Conservation (phyloP, 2,797 vertebrate species). For the Ciconia nigra region DNA sequence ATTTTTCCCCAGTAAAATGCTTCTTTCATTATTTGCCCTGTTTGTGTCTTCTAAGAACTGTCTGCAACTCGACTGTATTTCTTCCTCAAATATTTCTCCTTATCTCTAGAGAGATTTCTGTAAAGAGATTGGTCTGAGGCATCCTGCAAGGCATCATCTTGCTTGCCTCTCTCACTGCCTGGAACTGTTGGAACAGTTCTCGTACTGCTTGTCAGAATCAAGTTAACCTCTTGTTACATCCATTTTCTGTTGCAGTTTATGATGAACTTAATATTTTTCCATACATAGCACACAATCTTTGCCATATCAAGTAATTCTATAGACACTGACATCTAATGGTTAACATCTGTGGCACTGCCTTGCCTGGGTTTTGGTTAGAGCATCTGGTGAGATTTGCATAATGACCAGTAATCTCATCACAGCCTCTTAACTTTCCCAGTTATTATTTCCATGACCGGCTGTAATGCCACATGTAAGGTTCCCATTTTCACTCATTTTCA, state of each 20-base stretch:
- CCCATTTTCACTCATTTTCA: neutral
- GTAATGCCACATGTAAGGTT: neutral
- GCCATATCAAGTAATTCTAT: neutral
- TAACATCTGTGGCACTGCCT: neutral
- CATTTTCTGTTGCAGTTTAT: neutral
- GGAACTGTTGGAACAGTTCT: neutral
- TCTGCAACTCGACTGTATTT: neutral
- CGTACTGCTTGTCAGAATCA: neutral
- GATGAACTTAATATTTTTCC: neutral
- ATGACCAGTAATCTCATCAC: neutral
- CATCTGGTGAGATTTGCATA: neutral
- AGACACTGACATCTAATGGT: neutral
- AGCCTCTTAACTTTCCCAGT: neutral
- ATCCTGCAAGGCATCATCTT: neutral
- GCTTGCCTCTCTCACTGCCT: neutral
- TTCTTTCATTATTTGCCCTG: neutral
- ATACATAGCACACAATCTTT: neutral
- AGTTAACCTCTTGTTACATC: neutral
- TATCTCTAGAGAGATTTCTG: neutral
- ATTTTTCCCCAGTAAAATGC: neutral
- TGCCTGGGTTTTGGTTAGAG: neutral
- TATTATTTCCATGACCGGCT: neutral
- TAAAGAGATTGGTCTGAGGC: neutral
- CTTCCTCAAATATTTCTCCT: neutral
- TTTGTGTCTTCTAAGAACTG: neutral